Evolutionary conservation across 2,888 invertebrate genomes (phyloP), one percentile per base, ranked within the genome.

Genomic region (Craniophora ligustri): DNA sequence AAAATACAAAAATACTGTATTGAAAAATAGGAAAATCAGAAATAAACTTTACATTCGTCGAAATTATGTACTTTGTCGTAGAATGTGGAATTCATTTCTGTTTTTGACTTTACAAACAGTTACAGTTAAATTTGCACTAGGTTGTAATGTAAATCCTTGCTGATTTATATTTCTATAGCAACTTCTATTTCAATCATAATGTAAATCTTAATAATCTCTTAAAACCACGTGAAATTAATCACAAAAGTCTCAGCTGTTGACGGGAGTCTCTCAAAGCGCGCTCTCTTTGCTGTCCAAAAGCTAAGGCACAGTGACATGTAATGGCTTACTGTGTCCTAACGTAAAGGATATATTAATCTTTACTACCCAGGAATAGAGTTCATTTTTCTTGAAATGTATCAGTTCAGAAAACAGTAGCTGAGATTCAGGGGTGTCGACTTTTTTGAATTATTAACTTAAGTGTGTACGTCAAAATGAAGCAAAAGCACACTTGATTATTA

Each of bases 191-290:
- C n/a, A n/a, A 36, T 21, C n/a, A 31, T 23, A 18, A 18, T 16
- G 2, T 4, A 13, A 7, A n/a, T 45, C 21, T 13, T 5, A 6
- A 23, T 23, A 15, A 46, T 44, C 10, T 32, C 54, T 50, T 16
- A 32, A 72, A 67, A 63, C 76, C 80, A 84, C 78, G 78, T 57
- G 32, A 57, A 84, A 85, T 87, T 85, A 85, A 87, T 89, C 83
- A 86, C 79, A 69, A 78, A 69, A 80, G 83, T 70, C 86, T 83
- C 88, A 87, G 88, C 85, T 88, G 91, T 81, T 86, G 79, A 82
- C 82, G 81, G 79, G 75, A 85, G 81, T 81, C 75, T 78, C 70
- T 76, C 78, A 78, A 76, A 78, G 62, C 46, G 62, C 46, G 61
- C 64, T 67, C 56, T 75, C 67, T 66, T 65, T 66, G 67, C 74